Evolutionary conservation across 2,797 vertebrate genomes (phyloP).

Genomic region (Schizopygopsis malacanthus): DNA sequence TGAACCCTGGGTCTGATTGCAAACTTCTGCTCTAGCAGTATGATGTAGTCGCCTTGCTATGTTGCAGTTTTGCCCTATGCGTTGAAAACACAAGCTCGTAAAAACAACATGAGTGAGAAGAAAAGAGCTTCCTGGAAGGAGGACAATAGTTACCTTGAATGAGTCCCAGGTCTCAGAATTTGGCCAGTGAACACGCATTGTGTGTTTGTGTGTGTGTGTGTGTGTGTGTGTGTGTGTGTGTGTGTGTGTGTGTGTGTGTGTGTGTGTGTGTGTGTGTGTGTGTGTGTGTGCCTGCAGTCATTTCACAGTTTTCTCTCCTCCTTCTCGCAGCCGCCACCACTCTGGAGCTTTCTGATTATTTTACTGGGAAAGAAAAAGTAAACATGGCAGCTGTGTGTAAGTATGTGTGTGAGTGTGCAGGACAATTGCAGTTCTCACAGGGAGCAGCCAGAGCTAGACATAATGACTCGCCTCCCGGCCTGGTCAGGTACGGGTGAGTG

Average conservation of each 20-base stretch:
- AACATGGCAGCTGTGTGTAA: slow-evolving; percentile 56
- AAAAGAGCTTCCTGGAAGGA: slow-evolving; percentile 59
- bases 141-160: slow-evolving; percentile 63
- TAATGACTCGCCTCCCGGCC: slow-evolving; percentile 54
- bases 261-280: slow-evolving; percentile 32
- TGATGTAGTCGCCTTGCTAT: slow-evolving; percentile 57
- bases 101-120: slow-evolving; percentile 59
- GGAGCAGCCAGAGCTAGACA: slow-evolving; percentile 48
- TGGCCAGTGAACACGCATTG: slow-evolving; percentile 28
- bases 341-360: slow-evolving; percentile 63
- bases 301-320: slow-evolving; percentile 62
- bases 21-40: slow-evolving; percentile 42
- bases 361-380: slow-evolving; percentile 65
- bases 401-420: slow-evolving; percentile 49
- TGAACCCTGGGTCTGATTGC: slow-evolving; percentile 53
- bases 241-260: slow-evolving; percentile 10
- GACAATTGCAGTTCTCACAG: slow-evolving; percentile 51
- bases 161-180: slow-evolving; percentile 52
- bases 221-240: slow-evolving; percentile 19
- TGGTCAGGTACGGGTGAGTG: slow-evolving; percentile 50
- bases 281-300: slow-evolving; percentile 62
- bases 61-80: slow-evolving; percentile 54
- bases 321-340: slow-evolving; percentile 48
- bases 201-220: slow-evolving; percentile 26
- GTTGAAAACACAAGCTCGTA: slow-evolving; percentile 58